Base-by-base conservation (phyloP, 2,797 vertebrate species). In the Cirrhinus molitorella region DNA sequence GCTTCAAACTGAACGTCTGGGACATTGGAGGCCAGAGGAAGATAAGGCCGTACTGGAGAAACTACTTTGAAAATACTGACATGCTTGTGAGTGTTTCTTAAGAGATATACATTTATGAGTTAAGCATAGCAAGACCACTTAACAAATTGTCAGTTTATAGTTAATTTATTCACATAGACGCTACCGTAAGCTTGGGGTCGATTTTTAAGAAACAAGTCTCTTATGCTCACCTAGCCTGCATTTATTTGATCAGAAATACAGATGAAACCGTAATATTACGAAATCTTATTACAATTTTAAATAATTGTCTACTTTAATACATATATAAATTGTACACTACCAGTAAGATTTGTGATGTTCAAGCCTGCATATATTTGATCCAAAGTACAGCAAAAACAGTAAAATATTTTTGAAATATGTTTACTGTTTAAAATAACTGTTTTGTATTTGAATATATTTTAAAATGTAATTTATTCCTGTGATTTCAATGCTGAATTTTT, bases 61-160 rank as follows among this genome's bases (percentile, higher is more conserved):
- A 99, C 94, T 99, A 99, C 92, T 99, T 99, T 95, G 98, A 99
- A 95, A 99, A 99, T 92, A 99, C 97, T 1, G 97, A 99, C 91
- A 95, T 99, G 90, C 96, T 99, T 90, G 98, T 99, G 92, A 96
- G 96, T 95, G 93, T 84, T 73, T 34, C 12, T 51, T 31, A 3
- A 28, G 13, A 47, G 19, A 40, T 31, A 23, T 76, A 8, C 37
- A 12, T 49, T 77, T 10, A 37, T 68, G 49, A 34, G 59, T 45
- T n/a, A 11, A 6, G 8, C 73, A 45, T 17, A 43, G 28, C 25
- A 25, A 55, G 28, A 66, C 31, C 17, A 37, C 31, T 37, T 17
- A 66, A 37, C 9, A 66, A 21, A 37, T 8, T 34, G 28, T 65
- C 57, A 28, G 23, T 61, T 28, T 28, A 13, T 13, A 25, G 11